phyloP scores from a whole-genome alignment of 2,797 vertebrate genomes.

The Mus spretus region DNA sequence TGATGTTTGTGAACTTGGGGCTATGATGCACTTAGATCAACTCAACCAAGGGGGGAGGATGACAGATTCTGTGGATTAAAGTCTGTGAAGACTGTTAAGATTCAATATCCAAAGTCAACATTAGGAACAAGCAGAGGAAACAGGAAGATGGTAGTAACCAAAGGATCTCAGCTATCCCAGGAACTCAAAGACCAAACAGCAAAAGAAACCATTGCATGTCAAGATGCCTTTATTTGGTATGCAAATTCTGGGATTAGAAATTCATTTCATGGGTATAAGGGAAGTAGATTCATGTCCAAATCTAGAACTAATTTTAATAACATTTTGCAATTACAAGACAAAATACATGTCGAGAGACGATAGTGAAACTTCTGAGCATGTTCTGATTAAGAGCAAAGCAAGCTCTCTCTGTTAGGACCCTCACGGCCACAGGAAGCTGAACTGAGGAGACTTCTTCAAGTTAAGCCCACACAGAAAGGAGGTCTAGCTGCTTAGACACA shows the following conservation, averaged over 20 bases:
- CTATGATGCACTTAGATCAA: not conserved
- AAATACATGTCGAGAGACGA: conserved; percentile 27
- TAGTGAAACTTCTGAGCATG: conserved; percentile 49
- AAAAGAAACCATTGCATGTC: not conserved
- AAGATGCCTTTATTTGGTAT: not conserved
- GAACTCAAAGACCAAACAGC: not conserved
- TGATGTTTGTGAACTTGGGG: not conserved
- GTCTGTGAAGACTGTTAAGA: conserved; percentile 49
- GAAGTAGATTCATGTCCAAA: conserved; percentile 45
- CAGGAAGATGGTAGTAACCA: not conserved
- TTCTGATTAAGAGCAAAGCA: conserved; percentile 14
- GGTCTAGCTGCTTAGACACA: conserved; percentile 26
- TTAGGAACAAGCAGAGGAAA: not conserved
- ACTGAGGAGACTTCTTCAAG: conserved; percentile 52
- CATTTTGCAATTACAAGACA: conserved; percentile 48
- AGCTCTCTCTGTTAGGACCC: conserved; percentile 17
- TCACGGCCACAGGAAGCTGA: not conserved
- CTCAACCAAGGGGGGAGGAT: not conserved
- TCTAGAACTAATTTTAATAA: conserved; percentile 47
- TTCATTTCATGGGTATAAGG: not conserved
- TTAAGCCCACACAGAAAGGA: conserved; percentile 34
- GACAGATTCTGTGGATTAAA: conserved; percentile 13
- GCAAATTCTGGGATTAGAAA: not conserved
- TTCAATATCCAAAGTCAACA: not conserved
- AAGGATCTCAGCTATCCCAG: not conserved